phyloP scores from a whole-genome alignment of 2,888 invertebrate species.

The Trachelus stipa region DNA sequence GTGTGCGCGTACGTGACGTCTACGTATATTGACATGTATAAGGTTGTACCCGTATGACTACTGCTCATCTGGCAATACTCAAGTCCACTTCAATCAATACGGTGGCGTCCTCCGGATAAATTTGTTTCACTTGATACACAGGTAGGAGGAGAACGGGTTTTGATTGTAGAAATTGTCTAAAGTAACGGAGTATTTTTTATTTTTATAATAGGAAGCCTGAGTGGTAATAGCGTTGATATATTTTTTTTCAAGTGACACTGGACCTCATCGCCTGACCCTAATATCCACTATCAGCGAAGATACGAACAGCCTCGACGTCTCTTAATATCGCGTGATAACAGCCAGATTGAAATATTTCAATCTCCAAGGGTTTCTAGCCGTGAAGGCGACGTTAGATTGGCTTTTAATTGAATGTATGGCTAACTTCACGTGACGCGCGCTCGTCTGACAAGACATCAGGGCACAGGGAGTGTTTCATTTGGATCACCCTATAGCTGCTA shows the following conservation, averaged over 20 bases:
- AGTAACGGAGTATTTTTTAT: background rate
- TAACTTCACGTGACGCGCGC: background rate
- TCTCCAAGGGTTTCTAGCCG: background rate
- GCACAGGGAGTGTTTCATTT: background rate
- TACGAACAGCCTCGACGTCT: background rate
- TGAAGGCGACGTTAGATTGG: background rate
- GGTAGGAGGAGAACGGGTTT: background rate
- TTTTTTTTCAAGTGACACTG: background rate
- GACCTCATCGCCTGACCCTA: background rate
- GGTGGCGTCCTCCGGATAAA: constrained; percentile 37
- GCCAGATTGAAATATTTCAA: background rate
- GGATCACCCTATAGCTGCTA: background rate
- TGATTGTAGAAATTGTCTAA: background rate
- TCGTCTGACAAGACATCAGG: background rate
- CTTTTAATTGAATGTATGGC: background rate
- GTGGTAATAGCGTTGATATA: background rate
- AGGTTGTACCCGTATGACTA: background rate
- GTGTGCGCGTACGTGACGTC: background rate
- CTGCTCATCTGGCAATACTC: background rate
- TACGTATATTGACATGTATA: background rate
- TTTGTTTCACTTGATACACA: constrained; percentile 25
- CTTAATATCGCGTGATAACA: background rate
- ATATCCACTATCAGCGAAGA: background rate
- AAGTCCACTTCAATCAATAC: constrained; percentile 39
- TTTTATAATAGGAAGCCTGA: background rate